phyloP scores from a whole-genome alignment of 2,888 invertebrate genomes.

The Acholoe squamosa region DNA sequence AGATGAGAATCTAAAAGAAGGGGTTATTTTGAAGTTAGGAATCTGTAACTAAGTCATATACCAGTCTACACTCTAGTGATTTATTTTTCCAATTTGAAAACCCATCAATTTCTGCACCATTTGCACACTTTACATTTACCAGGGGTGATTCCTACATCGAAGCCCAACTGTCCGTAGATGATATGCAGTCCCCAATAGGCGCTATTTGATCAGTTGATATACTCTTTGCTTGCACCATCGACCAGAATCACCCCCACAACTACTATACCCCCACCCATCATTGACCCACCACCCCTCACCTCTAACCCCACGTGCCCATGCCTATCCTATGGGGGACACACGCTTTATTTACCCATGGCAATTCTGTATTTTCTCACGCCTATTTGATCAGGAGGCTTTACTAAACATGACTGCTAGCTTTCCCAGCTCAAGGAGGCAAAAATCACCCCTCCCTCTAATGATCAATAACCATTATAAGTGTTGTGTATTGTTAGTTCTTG shows the following conservation, averaged over 20 bases:
- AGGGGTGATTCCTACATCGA: too few species aligned
- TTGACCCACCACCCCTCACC: not conserved
- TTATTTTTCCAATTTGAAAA: too few species aligned
- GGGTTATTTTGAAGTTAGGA: too few species aligned
- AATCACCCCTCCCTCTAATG: not conserved
- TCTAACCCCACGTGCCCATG: not conserved
- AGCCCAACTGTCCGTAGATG: too few species aligned
- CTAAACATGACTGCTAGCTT: conserved; percentile 2
- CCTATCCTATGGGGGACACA: not conserved
- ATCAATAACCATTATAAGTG: not conserved
- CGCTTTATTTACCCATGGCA: not conserved
- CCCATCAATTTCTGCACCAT: too few species aligned
- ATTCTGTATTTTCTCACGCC: not conserved
- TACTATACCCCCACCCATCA: not conserved
- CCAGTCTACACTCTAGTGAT: too few species aligned
- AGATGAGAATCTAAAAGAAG: too few species aligned
- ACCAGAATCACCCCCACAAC: not conserved
- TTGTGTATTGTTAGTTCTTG: too few species aligned
- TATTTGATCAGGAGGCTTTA: not conserved
- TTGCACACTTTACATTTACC: too few species aligned
- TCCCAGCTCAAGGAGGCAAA: not conserved
- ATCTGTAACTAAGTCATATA: too few species aligned
- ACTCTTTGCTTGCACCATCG: not conserved
- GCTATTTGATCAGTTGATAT: not conserved
- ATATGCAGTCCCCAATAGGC: too few species aligned